Conservation (phyloP, 2,113 vertebrate species). For the Pangasianodon gigas region DNA sequence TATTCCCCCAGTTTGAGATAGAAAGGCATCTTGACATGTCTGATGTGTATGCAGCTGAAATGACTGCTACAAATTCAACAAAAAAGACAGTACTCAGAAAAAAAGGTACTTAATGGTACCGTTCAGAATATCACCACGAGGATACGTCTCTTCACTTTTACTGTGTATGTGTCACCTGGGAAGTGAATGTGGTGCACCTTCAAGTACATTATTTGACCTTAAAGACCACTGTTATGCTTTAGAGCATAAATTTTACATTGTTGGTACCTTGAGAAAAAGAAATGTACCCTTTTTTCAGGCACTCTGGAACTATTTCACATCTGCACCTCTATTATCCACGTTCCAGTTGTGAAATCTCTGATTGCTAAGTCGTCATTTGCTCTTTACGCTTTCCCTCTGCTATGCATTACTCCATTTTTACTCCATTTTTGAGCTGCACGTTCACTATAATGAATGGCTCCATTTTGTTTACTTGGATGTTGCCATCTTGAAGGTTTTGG, state of each 20-base stretch:
- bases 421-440: neutral
- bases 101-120: neutral
- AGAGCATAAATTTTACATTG: neutral
- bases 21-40: constrained; percentile 1
- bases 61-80: neutral
- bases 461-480: constrained; percentile 19
- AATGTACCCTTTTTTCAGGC: neutral
- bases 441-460: neutral
- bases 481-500: constrained; percentile 1
- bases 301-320: neutral
- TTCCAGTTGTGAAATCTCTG: neutral
- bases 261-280: neutral
- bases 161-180: neutral
- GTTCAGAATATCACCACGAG: neutral
- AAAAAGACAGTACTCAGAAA: neutral
- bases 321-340: too few relatives aligned
- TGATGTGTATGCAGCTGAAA: neutral
- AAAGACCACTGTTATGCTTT: neutral
- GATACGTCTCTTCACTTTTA: neutral
- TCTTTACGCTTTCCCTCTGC: neutral
- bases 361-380: neutral
- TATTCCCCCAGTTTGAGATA: neutral
- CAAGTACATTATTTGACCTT: neutral
- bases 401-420: constrained; percentile 1
- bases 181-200: neutral